A percentile compares a stretch with the other conserved stretches of the same genome.
These are phyloP conservation scores for Telmatochromis brachygnathus DNA, from an alignment of 2,113 vertebrate species.

Conservation along the genomic window DNA sequence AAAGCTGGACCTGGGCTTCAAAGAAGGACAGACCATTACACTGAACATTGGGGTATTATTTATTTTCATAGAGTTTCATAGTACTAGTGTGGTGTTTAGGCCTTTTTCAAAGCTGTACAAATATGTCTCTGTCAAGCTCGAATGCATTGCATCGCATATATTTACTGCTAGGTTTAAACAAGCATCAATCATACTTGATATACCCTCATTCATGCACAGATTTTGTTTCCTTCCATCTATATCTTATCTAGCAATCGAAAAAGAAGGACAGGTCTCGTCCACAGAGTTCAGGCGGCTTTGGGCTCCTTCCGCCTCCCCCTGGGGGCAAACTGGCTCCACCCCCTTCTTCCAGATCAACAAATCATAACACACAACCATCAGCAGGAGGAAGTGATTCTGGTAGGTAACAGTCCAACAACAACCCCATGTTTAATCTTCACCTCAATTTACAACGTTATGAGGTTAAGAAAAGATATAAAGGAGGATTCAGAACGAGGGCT, in stretches of 20 bases:
- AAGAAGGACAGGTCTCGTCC: constrained; percentile 82
- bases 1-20: constrained; percentile 92
- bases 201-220: not conserved
- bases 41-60: constrained; percentile 88
- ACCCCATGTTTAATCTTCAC: not conserved
- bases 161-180: not conserved
- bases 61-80: not conserved
- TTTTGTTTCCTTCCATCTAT: not conserved
- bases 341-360: constrained; percentile 70
- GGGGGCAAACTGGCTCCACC: constrained; percentile 80
- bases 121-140: not conserved
- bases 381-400: constrained; percentile 67
- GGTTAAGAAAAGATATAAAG: not conserved
- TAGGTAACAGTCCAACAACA: constrained; percentile 39
- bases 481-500: not conserved
- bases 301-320: constrained; percentile 86
- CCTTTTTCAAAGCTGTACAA: not conserved
- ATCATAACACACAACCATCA: constrained; percentile 71
- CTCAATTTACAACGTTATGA: not conserved
- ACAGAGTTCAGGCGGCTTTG: constrained; percentile 77
- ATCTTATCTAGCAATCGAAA: constrained; percentile 74
- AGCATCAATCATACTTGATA: not conserved
- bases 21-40: constrained; percentile 97
- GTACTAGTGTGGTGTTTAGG: not conserved
- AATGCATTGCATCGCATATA: not conserved